These are phyloP conservation scores for Drosophila nasuta DNA, from an alignment of 1,140 invertebrate species.

Conservation along the genomic window DNA sequence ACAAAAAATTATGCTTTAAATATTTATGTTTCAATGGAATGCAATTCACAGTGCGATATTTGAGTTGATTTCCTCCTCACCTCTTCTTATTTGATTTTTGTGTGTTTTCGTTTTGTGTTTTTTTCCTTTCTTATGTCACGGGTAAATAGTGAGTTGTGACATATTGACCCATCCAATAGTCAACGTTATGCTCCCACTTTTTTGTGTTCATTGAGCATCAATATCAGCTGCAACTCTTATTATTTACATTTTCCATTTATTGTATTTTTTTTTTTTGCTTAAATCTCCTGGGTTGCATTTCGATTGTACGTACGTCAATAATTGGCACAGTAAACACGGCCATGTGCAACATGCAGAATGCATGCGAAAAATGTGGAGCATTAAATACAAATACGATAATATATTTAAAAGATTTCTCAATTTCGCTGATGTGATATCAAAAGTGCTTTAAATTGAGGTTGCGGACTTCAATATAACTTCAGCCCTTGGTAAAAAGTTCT, in stretches of 20 bases:
- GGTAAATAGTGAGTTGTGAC: conserved; percentile 68
- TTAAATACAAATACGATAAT: conserved; percentile 47
- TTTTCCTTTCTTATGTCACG: conserved; percentile 35
- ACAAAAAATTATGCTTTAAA: conserved; percentile 71
- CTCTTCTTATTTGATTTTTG: too few relatives aligned
- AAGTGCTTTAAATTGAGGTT: conserved; percentile 2
- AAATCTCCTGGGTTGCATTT: conserved; percentile 64
- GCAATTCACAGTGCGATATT: conserved; percentile 66
- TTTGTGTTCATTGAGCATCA: conserved; percentile 10
- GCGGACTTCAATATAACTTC: too few relatives aligned
- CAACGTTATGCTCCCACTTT: background rate
- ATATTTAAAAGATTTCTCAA: conserved; percentile 35
- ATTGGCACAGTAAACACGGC: conserved; percentile 63
- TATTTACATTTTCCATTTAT: conserved; percentile 9
- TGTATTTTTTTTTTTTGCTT: conserved; percentile 30
- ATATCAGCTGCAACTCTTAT: conserved; percentile 28
- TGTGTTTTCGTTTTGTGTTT: conserved; percentile 25
- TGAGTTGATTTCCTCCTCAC: conserved; percentile 25
- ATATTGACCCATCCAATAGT: conserved; percentile 68
- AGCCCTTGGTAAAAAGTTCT: too few relatives aligned
- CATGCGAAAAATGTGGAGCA: conserved; percentile 31
- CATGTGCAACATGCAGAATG: conserved; percentile 34
- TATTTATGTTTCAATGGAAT: conserved; percentile 79
- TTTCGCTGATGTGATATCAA: background rate
- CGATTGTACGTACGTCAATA: conserved; percentile 76